Evolutionary conservation across 1,140 invertebrate genomes (phyloP), one percentile per base, ranked within the genome.

Genomic region (Holcopasites calliopsidis): DNA sequence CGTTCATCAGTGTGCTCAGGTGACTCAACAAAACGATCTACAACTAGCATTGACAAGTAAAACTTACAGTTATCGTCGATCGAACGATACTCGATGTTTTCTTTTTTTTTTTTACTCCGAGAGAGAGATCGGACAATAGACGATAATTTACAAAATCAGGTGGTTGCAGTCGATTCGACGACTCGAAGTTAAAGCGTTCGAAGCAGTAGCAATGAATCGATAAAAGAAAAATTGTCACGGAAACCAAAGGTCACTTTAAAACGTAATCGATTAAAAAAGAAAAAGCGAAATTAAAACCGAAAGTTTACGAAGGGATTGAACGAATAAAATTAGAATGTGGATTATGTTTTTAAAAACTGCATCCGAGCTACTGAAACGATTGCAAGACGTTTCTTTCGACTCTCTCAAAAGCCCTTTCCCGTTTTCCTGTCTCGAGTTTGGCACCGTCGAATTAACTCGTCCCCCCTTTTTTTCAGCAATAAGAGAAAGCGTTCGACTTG

Each of bases 401-500:
- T 42, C n/a, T 18, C 38, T 38, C 23, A 16, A 50, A 50, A 71
- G 11, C 23, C 23, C 7, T 23, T 21, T 21, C 42, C 4, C 13
- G 16, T 33, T 23, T 58, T 11, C 52, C 4, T 38, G 42, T 60
- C 52, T 52, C 55, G 35, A 26, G 65, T 58, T 78, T 79, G 77
- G 77, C 77, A 79, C 77, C 71, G 58, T 70, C 44, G 54, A 78
- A 66, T 74, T 23, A 61, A 76, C 26, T 66, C 71, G 55, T 47
- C 7, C 6, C 8, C 38, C 18, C 10, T 31, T 79, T n/a, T n/a
- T n/a, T 26, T 28, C 65, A 44, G n/a, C 68, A 57, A 76, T 40
- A 62, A 64, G 68, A 23, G 54, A 64, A 77, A 38, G 31, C 40
- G 16, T 62, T 55, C 52, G n/a, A 62, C 21, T 61, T 62, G 33